phyloP scores from a whole-genome alignment of 2,888 invertebrate genomes.

The Scaptomyza polygonia region DNA sequence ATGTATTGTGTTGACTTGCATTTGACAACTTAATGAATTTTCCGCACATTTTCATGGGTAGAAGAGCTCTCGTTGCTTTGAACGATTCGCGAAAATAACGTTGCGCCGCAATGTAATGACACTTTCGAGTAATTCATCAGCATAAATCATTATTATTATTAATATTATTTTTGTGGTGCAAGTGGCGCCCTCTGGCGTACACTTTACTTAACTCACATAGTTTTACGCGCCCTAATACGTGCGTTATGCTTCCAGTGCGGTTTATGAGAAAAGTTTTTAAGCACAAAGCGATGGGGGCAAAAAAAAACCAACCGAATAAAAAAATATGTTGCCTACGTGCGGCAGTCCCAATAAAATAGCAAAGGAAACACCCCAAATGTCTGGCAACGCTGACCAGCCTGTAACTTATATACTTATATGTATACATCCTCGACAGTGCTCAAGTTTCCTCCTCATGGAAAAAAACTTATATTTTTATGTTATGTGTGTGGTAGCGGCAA shows the following conservation, averaged over 20 bases:
- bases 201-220: constrained; percentile 11
- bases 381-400: constrained; percentile 48
- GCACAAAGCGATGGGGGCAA: constrained; percentile 8
- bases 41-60: constrained; percentile 25
- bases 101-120: constrained; percentile 43
- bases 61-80: neutral
- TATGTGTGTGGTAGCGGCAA: constrained; percentile 19
- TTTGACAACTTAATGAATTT: constrained; percentile 79
- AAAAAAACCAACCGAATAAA: neutral
- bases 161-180: constrained; percentile 24
- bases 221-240: constrained; percentile 60
- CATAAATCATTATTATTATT: constrained; percentile 44
- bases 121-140: constrained; percentile 59
- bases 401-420: constrained; percentile 20
- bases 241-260: constrained; percentile 31
- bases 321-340: constrained; percentile 69
- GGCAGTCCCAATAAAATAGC: constrained; percentile 1
- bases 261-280: constrained; percentile 72
- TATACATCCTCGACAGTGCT: constrained; percentile 57
- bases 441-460: constrained; percentile 44
- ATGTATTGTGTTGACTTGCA: constrained; percentile 78
- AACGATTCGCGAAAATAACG: constrained; percentile 10
- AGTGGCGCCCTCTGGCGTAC: constrained; percentile 46
- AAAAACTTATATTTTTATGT: constrained; percentile 64
- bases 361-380: constrained; percentile 40